Conservation (phyloP, 2,888 invertebrate species). For the Caenorhabditis auriculariae region DNA sequence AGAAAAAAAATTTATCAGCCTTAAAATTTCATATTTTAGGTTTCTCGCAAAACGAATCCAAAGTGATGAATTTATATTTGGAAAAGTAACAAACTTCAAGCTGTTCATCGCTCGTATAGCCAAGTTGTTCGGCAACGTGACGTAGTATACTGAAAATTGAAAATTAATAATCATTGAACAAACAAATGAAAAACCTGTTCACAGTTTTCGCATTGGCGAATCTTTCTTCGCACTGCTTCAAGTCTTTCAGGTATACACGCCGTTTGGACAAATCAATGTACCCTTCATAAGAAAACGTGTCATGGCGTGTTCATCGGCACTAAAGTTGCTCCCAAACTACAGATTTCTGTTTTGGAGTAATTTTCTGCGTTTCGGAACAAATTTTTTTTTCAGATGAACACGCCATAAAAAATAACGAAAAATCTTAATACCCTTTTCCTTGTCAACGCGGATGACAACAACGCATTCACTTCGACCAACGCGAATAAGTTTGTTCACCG, state of each 20-base stretch:
- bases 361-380: not conserved
- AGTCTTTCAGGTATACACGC: slow-evolving; percentile 95
- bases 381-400: too few species aligned
- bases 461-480: slow-evolving; percentile 98
- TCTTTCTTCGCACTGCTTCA: slow-evolving; percentile 95
- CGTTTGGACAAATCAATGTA: slow-evolving; percentile 99
- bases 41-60: too few species aligned
- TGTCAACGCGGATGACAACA: slow-evolving; percentile 96
- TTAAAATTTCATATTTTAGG: too few species aligned
- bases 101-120: slow-evolving; percentile 86
- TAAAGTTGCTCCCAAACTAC: too few species aligned
- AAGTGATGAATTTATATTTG: too few species aligned
- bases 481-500: slow-evolving; percentile 96
- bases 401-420: not conserved
- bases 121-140: slow-evolving; percentile 91
- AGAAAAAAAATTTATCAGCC: too few species aligned
- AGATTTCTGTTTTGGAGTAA: not conserved
- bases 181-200: too few species aligned
- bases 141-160: slow-evolving; percentile 87
- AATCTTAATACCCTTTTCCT: slow-evolving; percentile 82
- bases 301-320: too few species aligned
- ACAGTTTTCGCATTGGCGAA: slow-evolving; percentile 77
- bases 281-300: slow-evolving; percentile 70
- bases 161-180: too few species aligned
- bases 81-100: too few species aligned